Evolutionary conservation across 2,113 vertebrate species (phyloP).

Genomic region (Podarcis raffonei): DNA sequence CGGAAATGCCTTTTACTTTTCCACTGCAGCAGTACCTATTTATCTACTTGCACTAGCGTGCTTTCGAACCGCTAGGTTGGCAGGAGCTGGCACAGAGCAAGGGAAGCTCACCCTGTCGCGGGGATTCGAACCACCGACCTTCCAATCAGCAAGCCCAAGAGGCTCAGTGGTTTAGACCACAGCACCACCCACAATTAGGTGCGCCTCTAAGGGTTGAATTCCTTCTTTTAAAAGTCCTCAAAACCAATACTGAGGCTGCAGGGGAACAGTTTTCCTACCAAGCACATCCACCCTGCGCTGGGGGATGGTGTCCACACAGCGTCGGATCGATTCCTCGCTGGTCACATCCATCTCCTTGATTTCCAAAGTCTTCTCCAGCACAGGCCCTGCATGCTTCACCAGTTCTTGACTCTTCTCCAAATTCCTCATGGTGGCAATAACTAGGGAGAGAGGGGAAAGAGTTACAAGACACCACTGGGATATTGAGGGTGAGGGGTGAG

Average conservation of each 20-base stretch:
- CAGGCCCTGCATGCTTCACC: constrained; percentile 69
- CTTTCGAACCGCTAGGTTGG: too few species aligned
- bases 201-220: background rate
- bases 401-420: constrained; percentile 66
- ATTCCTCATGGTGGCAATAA: constrained; percentile 79
- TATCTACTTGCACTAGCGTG: too few species aligned
- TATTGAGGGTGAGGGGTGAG: background rate
- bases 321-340: constrained; percentile 71
- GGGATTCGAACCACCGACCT: too few species aligned
- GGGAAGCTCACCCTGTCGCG: too few species aligned
- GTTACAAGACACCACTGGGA: background rate
- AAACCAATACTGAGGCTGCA: background rate
- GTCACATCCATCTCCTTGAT: constrained; percentile 73
- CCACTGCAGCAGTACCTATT: too few species aligned
- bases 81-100: too few species aligned
- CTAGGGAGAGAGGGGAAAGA: constrained; percentile 39
- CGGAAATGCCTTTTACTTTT: too few species aligned
- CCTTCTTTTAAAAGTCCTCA: background rate
- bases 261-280: constrained; percentile 43
- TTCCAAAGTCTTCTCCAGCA: constrained; percentile 68
- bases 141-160: too few species aligned
- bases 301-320: constrained; percentile 72
- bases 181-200: too few species aligned
- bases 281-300: constrained; percentile 72
- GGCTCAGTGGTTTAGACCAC: too few species aligned